Percentiles rank a stretch among this genome's conserved stretches.
Conservation (phyloP, 2,888 invertebrate species). For the Sepioteuthis lessoniana region DNA sequence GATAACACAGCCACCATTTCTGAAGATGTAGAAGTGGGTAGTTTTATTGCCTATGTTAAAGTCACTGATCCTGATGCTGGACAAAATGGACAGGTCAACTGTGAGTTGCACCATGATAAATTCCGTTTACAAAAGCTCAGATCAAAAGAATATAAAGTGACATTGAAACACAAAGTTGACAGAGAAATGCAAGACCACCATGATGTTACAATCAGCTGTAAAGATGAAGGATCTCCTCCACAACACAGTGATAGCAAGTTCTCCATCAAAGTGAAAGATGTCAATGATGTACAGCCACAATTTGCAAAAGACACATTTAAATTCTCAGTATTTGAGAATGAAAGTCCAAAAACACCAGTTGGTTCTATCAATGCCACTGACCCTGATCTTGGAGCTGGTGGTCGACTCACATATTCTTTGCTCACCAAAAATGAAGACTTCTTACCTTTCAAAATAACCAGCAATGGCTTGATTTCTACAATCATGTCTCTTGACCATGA, state of each 20-base stretch:
- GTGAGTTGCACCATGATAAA: constrained; percentile 33
- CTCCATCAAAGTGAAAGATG: constrained; percentile 12
- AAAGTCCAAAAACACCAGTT: background rate
- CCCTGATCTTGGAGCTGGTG: constrained; percentile 9
- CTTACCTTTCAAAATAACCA: constrained; percentile 11
- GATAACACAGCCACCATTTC: background rate
- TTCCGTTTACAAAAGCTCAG: background rate
- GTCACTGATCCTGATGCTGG: background rate
- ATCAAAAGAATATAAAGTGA: constrained; percentile 12
- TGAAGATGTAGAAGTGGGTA: background rate
- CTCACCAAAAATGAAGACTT: constrained; percentile 15
- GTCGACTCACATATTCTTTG: background rate
- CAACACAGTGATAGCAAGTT: constrained; percentile 1
- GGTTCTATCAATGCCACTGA: constrained; percentile 23
- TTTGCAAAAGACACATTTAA: background rate
- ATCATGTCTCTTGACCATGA: constrained; percentile 10
- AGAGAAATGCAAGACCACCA: constrained; percentile 43
- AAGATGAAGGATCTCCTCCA: constrained; percentile 25
- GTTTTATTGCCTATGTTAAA: constrained; percentile 13
- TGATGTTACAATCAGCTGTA: constrained; percentile 33
- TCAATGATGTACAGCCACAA: background rate
- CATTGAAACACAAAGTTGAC: constrained; percentile 23
- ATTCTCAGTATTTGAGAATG: background rate
- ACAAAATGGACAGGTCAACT: background rate
- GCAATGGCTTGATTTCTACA: constrained; percentile 11